phyloP scores from a whole-genome alignment of 2,888 invertebrate genomes.

The Neelides folsomi region DNA sequence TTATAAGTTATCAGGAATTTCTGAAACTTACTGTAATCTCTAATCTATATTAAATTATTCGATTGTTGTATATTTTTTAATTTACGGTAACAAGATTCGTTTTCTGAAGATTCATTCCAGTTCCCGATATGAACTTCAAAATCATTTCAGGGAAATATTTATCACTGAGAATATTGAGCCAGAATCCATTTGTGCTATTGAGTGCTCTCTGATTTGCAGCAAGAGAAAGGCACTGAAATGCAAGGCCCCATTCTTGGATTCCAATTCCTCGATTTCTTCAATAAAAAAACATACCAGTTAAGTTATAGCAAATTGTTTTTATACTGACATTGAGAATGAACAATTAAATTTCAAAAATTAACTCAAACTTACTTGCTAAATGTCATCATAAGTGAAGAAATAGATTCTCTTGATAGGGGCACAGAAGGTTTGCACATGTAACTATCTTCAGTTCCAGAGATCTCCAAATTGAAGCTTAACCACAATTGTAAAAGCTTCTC shows the following conservation, averaged over 20 bases:
- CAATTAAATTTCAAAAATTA: too few species aligned
- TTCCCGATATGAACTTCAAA: conserved; percentile 53
- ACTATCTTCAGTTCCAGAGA: conserved; percentile 42
- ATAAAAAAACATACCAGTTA: conserved; percentile 7
- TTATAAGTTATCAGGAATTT: conserved; percentile 15
- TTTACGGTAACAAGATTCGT: conserved; percentile 23
- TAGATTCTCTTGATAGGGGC: conserved; percentile 50
- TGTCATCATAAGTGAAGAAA: conserved; percentile 52
- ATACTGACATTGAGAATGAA: conserved; percentile 1
- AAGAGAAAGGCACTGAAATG: conserved; percentile 51
- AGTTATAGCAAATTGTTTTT: too few species aligned
- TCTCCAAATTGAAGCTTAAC: conserved; percentile 63
- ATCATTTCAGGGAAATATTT: conserved; percentile 40
- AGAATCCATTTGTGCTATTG: conserved; percentile 32
- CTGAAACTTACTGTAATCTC: neutral
- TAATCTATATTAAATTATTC: too few species aligned
- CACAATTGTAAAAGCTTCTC: conserved; percentile 75
- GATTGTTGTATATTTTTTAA: too few species aligned
- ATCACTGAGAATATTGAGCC: conserved; percentile 33
- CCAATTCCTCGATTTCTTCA: conserved; percentile 50
- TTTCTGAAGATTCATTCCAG: conserved; percentile 41
- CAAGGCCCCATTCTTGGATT: conserved; percentile 63
- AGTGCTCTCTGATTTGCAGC: conserved; percentile 45
- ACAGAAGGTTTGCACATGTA: conserved; percentile 50
- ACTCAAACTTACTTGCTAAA: conserved; percentile 44